Evolutionary conservation across 2,797 vertebrate species (phyloP).

Genomic region (Malurus leucopterus): DNA sequence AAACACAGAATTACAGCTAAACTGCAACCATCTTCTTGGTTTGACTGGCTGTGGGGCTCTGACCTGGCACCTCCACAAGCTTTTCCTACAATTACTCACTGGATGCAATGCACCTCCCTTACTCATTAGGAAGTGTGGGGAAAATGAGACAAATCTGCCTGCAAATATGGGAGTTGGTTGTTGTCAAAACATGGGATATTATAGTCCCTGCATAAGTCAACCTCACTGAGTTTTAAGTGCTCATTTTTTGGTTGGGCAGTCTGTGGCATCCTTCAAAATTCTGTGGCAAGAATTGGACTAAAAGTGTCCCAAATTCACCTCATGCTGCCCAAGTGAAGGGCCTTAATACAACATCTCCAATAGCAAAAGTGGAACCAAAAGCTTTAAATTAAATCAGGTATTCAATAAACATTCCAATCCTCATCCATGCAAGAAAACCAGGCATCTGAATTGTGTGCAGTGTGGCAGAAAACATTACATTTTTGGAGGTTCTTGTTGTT

Average conservation of each 20-base stretch:
- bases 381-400: not conserved
- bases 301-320: not conserved
- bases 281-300: not conserved
- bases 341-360: not conserved
- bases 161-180: not conserved
- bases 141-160: not conserved
- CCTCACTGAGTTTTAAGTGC: not conserved
- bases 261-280: not conserved
- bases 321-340: not conserved
- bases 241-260: not conserved
- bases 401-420: not conserved
- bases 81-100: not conserved
- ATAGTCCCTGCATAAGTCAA: not conserved
- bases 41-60: not conserved
- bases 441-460: not conserved
- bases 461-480: not conserved
- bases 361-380: not conserved
- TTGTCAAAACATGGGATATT: not conserved
- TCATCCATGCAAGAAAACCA: not conserved
- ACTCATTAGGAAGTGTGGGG: not conserved
- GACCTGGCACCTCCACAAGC: not conserved
- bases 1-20: not conserved
- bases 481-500: not conserved
- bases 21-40: not conserved
- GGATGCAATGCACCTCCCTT: not conserved